phyloP scores from a whole-genome alignment of 2,113 vertebrate species.

The Chloropsis cyanopogon region DNA sequence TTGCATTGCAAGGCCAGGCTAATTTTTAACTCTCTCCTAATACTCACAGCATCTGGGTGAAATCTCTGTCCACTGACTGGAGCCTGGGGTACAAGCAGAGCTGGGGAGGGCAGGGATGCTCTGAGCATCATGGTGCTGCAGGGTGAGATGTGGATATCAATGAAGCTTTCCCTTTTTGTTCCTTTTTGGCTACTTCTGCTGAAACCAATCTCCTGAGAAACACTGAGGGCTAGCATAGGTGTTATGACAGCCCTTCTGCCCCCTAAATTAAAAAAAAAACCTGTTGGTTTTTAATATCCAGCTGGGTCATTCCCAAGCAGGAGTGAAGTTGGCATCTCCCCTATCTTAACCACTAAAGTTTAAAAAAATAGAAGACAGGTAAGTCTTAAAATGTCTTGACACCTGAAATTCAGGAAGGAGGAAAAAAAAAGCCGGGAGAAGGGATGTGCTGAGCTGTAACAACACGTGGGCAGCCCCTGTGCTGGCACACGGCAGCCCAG shows the following conservation, averaged over 20 bases:
- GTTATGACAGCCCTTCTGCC: neutral
- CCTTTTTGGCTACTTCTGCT: neutral
- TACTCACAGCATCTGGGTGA: neutral
- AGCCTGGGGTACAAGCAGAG: neutral
- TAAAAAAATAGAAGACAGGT: neutral
- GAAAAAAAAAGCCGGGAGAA: neutral
- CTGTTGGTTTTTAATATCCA: neutral
- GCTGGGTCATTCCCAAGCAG: neutral
- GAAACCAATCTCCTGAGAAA: neutral
- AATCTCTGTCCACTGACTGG: neutral
- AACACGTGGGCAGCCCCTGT: neutral
- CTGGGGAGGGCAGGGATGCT: neutral
- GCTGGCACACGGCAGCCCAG: neutral
- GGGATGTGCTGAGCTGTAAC: neutral
- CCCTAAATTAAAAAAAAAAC: neutral
- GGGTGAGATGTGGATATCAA: neutral
- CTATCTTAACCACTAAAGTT: neutral
- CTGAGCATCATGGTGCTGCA: neutral
- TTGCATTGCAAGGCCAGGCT: neutral
- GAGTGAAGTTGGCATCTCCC: neutral
- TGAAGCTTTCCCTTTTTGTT: neutral
- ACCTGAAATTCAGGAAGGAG: neutral
- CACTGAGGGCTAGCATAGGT: fast-evolving
- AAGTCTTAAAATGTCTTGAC: neutral
- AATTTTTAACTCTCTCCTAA: neutral